Evolutionary conservation across 2,888 invertebrate genomes (phyloP), one percentile per base, ranked within the genome.

Genomic region (Busseola fusca): DNA sequence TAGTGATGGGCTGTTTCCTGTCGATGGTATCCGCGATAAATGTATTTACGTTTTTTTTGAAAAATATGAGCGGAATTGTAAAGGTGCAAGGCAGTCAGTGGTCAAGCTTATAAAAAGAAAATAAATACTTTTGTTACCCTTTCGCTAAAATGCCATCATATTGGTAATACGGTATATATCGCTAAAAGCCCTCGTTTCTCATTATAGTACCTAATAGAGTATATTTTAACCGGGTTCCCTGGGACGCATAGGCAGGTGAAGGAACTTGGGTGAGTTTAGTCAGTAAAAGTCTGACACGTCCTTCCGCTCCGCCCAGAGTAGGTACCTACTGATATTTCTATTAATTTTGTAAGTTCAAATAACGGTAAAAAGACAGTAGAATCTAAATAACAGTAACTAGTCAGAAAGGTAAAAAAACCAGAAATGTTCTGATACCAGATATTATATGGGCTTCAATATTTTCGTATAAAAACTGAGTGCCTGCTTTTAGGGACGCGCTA

Each of bases 1-100:
- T 87, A 89, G 89, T 81, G 90, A 80, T 87, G 91, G 74, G 72
- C 62, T 18, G 65, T 57, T 66, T 68, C 69, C 63, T 72, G 62
- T 81, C 72, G 85, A 76, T 77, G 27, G 34, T 58, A 65, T 64
- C 64, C 34, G 50, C 37, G 64, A 77, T 65, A 65, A 34, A 50
- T 54, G 12, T 12, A 1, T 1, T 1, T 14, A n/a, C n/a, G n/a
- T 66, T 69, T 64, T 73, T 73, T 0, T 64, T 21, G 5, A 7
- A 25, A 58, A 25, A 34, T 5, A 62, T 60, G 63, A 50, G 45
- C 10, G 21, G 21, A 14, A 48, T 74, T 63, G 48, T 57, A 34
- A 62, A 54, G 21, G 16, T 34, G 16, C 18, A 48, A 16, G 25
- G 16, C 10, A 14, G 7, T 21, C 3, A 0, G 1, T 14, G 27